A percentile compares a stretch with the other conserved stretches of the same genome.
Conservation (phyloP, 2,113 vertebrate species). For the Anseranas semipalmata region DNA sequence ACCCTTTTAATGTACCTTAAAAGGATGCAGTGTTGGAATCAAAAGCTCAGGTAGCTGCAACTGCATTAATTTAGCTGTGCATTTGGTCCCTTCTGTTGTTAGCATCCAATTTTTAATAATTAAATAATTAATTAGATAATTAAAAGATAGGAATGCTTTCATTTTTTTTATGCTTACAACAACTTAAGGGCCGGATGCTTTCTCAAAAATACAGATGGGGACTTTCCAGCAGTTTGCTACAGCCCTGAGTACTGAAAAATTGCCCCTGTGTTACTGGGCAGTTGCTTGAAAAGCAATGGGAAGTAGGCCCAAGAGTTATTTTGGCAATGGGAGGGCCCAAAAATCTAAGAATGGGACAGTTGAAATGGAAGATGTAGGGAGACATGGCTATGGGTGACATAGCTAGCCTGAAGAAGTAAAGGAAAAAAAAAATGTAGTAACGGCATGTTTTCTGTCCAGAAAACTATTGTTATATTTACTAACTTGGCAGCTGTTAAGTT, state of each 20-base stretch:
- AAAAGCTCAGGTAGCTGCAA: background rate
- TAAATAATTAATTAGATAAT: too few relatives aligned
- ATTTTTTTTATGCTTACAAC: background rate
- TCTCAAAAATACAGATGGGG: background rate
- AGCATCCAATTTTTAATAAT: background rate
- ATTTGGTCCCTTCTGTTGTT: background rate
- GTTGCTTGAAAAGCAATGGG: background rate
- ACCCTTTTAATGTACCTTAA: background rate
- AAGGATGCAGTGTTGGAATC: background rate
- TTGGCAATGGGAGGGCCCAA: background rate
- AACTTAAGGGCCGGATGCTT: background rate
- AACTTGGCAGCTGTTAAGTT: background rate
- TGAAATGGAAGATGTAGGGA: background rate
- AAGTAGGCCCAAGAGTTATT: background rate
- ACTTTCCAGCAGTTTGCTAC: background rate
- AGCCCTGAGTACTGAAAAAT: background rate
- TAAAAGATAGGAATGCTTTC: background rate
- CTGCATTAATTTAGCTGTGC: background rate
- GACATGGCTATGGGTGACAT: background rate
- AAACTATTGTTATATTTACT: background rate
- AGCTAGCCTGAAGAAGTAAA: background rate
- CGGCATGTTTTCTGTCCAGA: fast-evolving
- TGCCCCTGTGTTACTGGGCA: background rate
- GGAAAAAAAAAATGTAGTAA: background rate
- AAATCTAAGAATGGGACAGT: background rate